Base-by-base conservation (phyloP, 2,888 invertebrate genomes). In the Drosophila hamatofila region DNA sequence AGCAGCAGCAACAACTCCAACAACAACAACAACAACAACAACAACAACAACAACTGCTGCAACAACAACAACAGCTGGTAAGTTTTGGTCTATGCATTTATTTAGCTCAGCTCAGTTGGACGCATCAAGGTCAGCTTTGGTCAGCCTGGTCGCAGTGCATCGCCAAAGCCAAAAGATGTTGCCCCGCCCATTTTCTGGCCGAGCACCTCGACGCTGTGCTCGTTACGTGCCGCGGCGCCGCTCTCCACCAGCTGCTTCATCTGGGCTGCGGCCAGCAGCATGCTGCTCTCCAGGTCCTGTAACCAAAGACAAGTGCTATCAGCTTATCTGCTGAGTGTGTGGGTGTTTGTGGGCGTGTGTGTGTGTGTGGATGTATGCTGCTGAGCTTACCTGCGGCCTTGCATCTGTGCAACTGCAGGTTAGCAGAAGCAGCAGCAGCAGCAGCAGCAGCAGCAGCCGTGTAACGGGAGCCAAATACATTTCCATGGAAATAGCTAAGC, bases 101-200 rank as follows among this genome's bases (percentile, higher is more conserved):
- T 60, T 75, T 56, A 3, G 42, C 16, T 14, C 27, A 37, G 37
- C 35, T 41, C 37, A 18, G 16, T 16, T 18, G 14, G 35, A 16
- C 4, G 12, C 3, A 14, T 30, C 11, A 30, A 14, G 5, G 35
- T 6, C 51, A 35, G n/a, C 27, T 6, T n/a, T n/a, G n/a, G n/a
- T n/a, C n/a, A n/a, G n/a, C n/a, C 2, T 9, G 61, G 48, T 0
- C 71, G 67, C 44, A 84, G 48, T 0, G 80, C 90, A 58, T 89
- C 88, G 33, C 91, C 92, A 41, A 88, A 80, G n/a, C 88, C 90
- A 1, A 88, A 0, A 0, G 61, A 65, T 55, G 82, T 68, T 21
- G 62, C 55, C 42, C 70, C 78, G 33, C 61, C 57, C 12, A 81
- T 23, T 41, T 58, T 74, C 12, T 79, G 76, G 18, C 89, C 91